phyloP scores from a whole-genome alignment of 2,113 vertebrate genomes.

The Pachypanchax playfairii region DNA sequence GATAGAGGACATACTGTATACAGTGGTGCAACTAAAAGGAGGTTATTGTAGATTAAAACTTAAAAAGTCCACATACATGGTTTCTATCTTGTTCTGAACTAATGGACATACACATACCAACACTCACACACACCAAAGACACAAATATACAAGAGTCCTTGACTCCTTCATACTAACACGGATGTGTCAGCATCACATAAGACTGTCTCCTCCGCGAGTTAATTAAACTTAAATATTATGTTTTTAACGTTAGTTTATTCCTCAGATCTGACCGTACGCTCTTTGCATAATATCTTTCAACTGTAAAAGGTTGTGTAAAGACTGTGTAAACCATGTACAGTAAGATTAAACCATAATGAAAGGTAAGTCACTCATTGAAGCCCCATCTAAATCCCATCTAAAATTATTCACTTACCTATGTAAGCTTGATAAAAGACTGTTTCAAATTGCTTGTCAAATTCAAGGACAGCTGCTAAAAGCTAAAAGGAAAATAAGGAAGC shows the following conservation, averaged over 20 bases:
- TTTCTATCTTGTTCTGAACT: background rate
- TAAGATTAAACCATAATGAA: slow-evolving; percentile 2
- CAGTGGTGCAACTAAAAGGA: too few relatives aligned
- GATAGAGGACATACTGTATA: too few relatives aligned
- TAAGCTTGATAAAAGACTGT: slow-evolving; percentile 37
- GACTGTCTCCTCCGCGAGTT: slow-evolving; percentile 16
- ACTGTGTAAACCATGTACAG: background rate
- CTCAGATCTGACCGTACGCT: background rate
- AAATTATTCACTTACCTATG: slow-evolving; percentile 5
- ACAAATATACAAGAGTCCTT: background rate
- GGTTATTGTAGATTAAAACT: too few relatives aligned
- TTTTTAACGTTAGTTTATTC: slow-evolving; percentile 1
- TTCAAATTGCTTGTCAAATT: slow-evolving; percentile 42
- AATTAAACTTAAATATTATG: slow-evolving; percentile 3
- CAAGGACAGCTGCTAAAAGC: slow-evolving; percentile 49
- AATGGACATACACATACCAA: background rate
- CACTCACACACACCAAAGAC: background rate
- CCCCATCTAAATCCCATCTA: background rate
- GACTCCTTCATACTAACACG: slow-evolving; percentile 12
- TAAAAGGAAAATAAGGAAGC: slow-evolving; percentile 24
- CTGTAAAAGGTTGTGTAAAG: background rate
- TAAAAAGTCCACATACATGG: background rate
- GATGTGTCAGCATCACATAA: slow-evolving; percentile 15
- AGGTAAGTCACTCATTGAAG: background rate
- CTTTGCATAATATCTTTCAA: background rate